Evolutionary conservation across 2,797 vertebrate species (phyloP), one percentile per base, ranked within the genome.

Genomic region (Acipenser oxyrinchus): DNA sequence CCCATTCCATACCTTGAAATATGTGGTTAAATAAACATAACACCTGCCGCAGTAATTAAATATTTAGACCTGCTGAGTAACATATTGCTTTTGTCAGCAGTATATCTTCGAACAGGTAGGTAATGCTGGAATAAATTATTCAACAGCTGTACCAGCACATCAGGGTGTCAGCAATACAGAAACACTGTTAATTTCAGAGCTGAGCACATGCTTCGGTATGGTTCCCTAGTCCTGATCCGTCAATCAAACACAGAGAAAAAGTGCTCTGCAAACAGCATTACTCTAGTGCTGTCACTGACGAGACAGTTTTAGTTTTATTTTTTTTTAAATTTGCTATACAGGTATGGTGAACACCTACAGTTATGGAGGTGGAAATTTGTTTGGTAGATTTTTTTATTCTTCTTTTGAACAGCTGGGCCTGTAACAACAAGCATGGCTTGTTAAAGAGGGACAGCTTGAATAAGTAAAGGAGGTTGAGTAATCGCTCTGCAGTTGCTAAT

Each of bases 161-260:
- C 84, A 86, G 86, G 85, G 80, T 83, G 84, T 86, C 83, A 84
- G 79, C 74, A 82, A 84, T 83, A 84, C 82, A 71, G 52, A 37
- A 37, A 37, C 23, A 37, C 23, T 37, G 23, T 37, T 65, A 68
- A 58, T 77, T 80, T 76, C 75, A 80, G 83, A 76, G 81, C 62
- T 37, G 51, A 48, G 37, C 8, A 12, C 55, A 55, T 61, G 5
- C 55, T 49, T 51, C 58, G 52, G 57, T 52, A 61, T 60, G 66
- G 61, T 66, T 70, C 65, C 67, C 69, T 63, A 60, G 53, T 18
- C 10, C 65, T 67, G 69, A 70, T 58, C 61, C 67, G 69, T 70
- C 69, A 70, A 70, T 70, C 69, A 70, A 55, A 67, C 65, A 60
- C 2, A 37, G 23, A 37, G 69, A 70, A 63, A 70, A 67, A 60